Percentiles rank a stretch among this genome's conserved stretches.
phyloP scores from a whole-genome alignment of 2,888 invertebrate species.

The Nycteola revayana region DNA sequence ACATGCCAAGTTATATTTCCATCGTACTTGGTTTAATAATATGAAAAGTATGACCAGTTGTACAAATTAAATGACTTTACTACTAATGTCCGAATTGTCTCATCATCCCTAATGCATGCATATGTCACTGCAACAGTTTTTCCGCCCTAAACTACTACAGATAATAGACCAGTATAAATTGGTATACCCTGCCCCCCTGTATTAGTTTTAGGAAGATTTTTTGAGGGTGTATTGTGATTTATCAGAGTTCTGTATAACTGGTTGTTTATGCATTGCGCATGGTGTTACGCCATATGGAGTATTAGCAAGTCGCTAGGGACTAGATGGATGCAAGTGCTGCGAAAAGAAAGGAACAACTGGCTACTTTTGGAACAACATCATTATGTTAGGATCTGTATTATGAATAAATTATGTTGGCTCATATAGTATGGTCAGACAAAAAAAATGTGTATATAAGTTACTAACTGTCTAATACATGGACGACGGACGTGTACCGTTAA shows the following conservation, averaged over 20 bases:
- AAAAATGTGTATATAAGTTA: no score
- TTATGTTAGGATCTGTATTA: conserved; percentile 40
- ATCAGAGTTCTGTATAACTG: conserved; percentile 43
- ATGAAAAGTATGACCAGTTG: conserved; percentile 57
- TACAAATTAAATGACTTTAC: conserved; percentile 60
- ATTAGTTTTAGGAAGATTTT: conserved; percentile 1
- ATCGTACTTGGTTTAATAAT: no score
- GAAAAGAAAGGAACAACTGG: conserved; percentile 75
- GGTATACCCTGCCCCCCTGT: conserved; percentile 34
- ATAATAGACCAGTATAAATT: conserved; percentile 48
- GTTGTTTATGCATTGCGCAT: conserved; percentile 62
- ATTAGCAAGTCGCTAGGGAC: conserved; percentile 78
- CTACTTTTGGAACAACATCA: conserved; percentile 56
- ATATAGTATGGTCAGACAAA: no score
- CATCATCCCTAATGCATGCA: conserved; percentile 78
- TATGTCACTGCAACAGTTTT: conserved; percentile 75
- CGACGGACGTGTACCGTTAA: no score
- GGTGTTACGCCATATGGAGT: conserved; percentile 77
- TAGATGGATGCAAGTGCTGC: conserved; percentile 55
- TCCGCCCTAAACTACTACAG: conserved; percentile 66
- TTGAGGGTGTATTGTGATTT: conserved; percentile 7
- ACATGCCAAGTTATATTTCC: no score
- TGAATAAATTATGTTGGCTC: no score
- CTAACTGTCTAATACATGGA: no score
- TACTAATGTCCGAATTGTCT: conserved; percentile 66